Evolutionary conservation across 2,888 invertebrate species (phyloP), one percentile per base, ranked within the genome.

Genomic region (Cylloceria caligata): DNA sequence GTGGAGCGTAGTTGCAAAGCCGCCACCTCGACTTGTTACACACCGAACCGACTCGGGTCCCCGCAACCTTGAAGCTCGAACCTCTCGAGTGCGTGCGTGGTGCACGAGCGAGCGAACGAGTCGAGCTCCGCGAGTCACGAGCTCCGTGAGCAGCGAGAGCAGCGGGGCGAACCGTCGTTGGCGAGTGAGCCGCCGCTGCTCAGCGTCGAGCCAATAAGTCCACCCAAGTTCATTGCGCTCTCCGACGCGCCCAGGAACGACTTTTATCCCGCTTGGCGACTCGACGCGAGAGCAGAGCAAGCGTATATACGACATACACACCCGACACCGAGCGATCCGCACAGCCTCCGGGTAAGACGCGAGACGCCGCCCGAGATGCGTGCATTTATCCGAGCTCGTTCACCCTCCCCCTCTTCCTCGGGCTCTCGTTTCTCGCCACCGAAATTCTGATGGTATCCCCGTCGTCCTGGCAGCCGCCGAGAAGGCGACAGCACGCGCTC

Each of bases 161-260:
- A 60, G 60, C 57, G 21, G 55, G 39, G 19, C 42, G 45, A 39
- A 60, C n/a, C 9, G 39, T 21, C 42, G 39, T 19, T 30, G 39
- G 65, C 67, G 57, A 49, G 49, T 71, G 55, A 36, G 60, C 52
- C 65, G 42, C 47, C 64, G 62, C 27, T 34, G 57, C 30, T 62
- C 42, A 21, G 49, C 11, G 76, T 60, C 67, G 82, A 80, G 81
- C 85, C 83, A 83, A 83, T 84, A 84, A 85, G 84, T 83, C 83
- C 81, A 75, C 71, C 68, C 86, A 88, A 86, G 88, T 88, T 88
- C 88, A 88, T 86, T 88, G 88, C 85, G 88, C 88, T 83, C 87
- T 80, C 81, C 80, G 84, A 83, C 74, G 84, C 80, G 83, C 85
- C 76, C 77, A 79, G 49, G 27, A 24, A 69, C 80, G 36, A 69